phyloP scores from a whole-genome alignment of 2,113 vertebrate genomes.

The Ciconia boyciana region DNA sequence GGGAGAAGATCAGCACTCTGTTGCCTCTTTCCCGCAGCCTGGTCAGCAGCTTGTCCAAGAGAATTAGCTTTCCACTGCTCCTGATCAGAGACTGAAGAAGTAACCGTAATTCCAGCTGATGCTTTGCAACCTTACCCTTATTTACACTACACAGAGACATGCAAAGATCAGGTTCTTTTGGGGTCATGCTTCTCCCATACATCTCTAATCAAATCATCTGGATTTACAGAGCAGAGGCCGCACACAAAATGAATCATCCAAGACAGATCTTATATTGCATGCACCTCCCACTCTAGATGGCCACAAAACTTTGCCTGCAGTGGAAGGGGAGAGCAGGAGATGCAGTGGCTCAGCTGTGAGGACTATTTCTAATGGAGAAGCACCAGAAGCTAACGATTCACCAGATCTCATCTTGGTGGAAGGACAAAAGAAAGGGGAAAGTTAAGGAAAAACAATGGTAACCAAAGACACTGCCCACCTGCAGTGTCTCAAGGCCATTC shows the following conservation, averaged over 20 bases:
- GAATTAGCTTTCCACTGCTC: conserved; percentile 95
- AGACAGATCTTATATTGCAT: background rate
- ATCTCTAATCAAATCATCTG: background rate
- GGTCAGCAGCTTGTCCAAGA: conserved; percentile 94
- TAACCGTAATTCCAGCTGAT: conserved; percentile 30
- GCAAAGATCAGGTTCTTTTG: background rate
- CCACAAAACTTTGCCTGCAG: background rate
- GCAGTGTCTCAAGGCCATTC: conserved; percentile 79
- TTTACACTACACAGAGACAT: background rate
- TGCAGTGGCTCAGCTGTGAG: background rate
- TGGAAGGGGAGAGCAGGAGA: background rate
- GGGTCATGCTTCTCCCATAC: background rate
- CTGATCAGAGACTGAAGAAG: conserved; percentile 82
- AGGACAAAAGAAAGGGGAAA: background rate
- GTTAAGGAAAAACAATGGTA: background rate
- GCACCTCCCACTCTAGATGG: background rate
- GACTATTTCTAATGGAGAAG: background rate
- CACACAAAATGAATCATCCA: background rate
- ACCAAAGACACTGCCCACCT: conserved; percentile 60
- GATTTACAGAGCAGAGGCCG: background rate
- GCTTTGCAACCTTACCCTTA: background rate
- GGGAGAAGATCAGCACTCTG: conserved; percentile 97
- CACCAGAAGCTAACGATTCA: background rate
- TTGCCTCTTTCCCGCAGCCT: conserved; percentile 92
- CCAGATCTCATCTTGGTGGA: background rate